Percentiles rank a stretch among this genome's conserved stretches.
Evolutionary conservation across 2,113 vertebrate species (phyloP).

Genomic region (Oncorhynchus keta): DNA sequence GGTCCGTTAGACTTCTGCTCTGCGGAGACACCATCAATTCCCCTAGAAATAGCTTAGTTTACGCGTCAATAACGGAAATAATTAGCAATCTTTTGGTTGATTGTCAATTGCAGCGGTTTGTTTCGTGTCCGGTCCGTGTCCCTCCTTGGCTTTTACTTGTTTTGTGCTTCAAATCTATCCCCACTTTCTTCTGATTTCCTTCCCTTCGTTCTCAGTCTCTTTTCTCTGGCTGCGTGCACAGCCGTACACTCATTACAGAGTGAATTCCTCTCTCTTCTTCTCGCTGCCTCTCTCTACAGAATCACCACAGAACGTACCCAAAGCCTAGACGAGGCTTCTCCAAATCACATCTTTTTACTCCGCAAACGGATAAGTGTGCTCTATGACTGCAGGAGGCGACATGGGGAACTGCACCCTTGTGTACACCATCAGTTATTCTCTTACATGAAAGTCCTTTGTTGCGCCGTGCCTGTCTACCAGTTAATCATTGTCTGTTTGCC

Average conservation of each 20-base stretch:
- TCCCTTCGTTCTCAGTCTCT: constrained; percentile 35
- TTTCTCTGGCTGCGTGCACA: not conserved
- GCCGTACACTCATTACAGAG: constrained; percentile 29
- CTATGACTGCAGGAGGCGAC: not conserved
- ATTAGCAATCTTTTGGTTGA: constrained; percentile 51
- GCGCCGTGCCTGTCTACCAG: not conserved
- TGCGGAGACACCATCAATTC: constrained; percentile 63
- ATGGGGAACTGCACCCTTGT: not conserved
- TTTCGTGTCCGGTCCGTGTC: not conserved
- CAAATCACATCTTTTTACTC: constrained; percentile 7
- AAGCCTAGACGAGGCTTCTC: not conserved
- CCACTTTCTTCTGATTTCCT: constrained; percentile 33
- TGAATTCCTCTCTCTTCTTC: constrained; percentile 15
- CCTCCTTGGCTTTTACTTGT: not conserved
- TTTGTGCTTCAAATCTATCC: constrained; percentile 13
- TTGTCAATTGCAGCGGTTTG: constrained; percentile 35
- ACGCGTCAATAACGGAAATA: constrained; percentile 28
- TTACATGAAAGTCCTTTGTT: not conserved
- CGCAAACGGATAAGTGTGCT: not conserved
- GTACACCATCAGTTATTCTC: not conserved
- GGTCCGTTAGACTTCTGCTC: constrained; percentile 37
- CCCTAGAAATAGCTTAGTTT: constrained; percentile 32
- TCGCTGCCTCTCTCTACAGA: constrained; percentile 11
- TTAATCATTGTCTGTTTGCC: too few species aligned
- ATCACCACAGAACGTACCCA: constrained; percentile 14